Evolutionary conservation across 1,140 invertebrate genomes (phyloP), one percentile per base, ranked within the genome.

Genomic region (Drosophila rhopaloa): DNA sequence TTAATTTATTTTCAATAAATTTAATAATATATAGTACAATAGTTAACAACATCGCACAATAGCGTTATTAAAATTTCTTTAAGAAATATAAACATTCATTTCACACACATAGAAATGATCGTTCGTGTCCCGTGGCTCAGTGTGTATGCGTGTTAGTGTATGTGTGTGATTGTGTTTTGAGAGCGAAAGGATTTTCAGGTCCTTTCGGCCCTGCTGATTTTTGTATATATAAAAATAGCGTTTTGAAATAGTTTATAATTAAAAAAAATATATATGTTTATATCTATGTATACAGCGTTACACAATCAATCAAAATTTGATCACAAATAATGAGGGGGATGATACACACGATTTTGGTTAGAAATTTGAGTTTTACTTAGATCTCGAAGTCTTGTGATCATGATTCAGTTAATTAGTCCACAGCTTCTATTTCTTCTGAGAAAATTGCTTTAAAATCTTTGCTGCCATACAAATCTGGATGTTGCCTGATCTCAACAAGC

Each of bases 41-140:
- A 91, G 85, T 91, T 91, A 91, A 91, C 90, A 91, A 90, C 84
- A 90, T 91, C 90, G 90, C 90, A 88, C 67, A 91, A 90, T 91
- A 90, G 85, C 90, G 90, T 84, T 91, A 91, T 91, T 91, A 88
- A 90, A 91, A 91, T 91, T 91, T 91, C 90, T 91, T 91, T 91
- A 91, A 91, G 90, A 91, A 91, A 91, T 91, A 91, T 91, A 91
- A 89, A 90, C 86, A 85, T 90, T 81, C 67, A 86, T 86, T 71
- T 68, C 86, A 81, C 81, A 79, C 83, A 88, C 79, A 89, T 88
- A 81, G 85, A 76, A 85, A 80, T 81, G 68, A 89, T 78, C 76
- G 41, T 73, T 79, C 76, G 61, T 79, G 71, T 72, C 47, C 66
- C 68, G 75, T 65, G 65, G 48, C 65, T 75, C 44, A 40, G 55